Evolutionary conservation across 2,797 vertebrate genomes (phyloP).

Genomic region (Myripristis jacobus): DNA sequence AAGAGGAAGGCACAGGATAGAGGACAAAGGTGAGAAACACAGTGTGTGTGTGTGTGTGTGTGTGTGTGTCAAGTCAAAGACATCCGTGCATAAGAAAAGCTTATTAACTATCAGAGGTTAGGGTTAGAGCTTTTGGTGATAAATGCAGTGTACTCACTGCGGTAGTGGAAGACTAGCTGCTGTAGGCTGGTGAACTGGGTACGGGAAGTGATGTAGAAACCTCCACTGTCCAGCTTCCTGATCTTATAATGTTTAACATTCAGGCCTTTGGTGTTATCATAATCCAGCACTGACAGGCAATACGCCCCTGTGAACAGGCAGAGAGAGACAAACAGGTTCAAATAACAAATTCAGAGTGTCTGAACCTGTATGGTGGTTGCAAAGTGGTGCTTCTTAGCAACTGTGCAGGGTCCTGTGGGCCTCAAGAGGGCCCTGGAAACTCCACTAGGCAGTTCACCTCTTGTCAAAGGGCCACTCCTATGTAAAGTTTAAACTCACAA

Average conservation of each 20-base stretch:
- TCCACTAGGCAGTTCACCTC: conserved; percentile 8
- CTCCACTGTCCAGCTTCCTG: conserved; percentile 95
- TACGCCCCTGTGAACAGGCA: conserved; percentile 87
- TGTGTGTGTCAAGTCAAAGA: not conserved
- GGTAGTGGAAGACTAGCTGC: conserved; percentile 97
- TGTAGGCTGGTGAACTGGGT: conserved; percentile 96
- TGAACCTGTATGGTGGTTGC: conserved; percentile 58
- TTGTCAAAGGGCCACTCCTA: not conserved
- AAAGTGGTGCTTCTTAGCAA: conserved; percentile 58
- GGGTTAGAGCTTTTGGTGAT: not conserved
- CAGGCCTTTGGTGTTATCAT: conserved; percentile 94
- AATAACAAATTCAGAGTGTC: conserved; percentile 31
- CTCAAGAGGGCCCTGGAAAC: conserved; percentile 2
- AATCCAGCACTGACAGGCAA: conserved; percentile 95
- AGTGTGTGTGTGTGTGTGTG: too few species aligned
- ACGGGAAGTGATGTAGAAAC: conserved; percentile 97
- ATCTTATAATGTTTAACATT: conserved; percentile 99
- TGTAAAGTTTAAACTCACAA: not conserved
- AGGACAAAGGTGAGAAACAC: not conserved
- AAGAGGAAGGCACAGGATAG: conserved; percentile 7
- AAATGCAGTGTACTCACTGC: conserved; percentile 85
- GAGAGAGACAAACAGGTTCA: conserved; percentile 55
- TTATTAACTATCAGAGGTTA: not conserved
- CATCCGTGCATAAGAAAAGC: not conserved
- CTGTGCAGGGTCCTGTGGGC: conserved; percentile 44